These are phyloP conservation scores for Diceros bicornis DNA, from an alignment of 2,797 vertebrate species.

Conservation along the genomic window DNA sequence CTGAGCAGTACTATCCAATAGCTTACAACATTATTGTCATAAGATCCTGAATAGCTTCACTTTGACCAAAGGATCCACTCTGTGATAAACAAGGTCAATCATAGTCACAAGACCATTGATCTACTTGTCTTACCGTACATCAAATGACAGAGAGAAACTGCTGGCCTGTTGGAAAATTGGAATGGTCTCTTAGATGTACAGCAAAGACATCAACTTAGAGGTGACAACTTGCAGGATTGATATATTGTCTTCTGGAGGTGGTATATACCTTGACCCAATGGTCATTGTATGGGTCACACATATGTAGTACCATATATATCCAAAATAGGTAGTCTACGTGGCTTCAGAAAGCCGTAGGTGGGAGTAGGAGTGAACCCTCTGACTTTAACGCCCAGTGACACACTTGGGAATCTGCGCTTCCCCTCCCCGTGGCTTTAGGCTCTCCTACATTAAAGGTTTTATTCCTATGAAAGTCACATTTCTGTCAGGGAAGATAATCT, in stretches of 20 bases:
- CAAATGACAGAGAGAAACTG: neutral
- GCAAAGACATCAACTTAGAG: neutral
- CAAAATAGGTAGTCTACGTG: neutral
- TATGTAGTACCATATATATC: neutral
- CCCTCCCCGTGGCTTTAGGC: too few relatives aligned
- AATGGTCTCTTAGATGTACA: neutral
- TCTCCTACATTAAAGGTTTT: neutral
- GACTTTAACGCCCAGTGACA: neutral
- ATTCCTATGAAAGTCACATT: neutral
- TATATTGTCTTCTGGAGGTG: neutral
- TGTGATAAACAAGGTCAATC: neutral
- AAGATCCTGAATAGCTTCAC: neutral
- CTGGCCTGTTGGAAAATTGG: neutral
- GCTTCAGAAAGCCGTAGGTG: neutral
- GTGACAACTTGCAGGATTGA: neutral
- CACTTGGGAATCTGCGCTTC: neutral
- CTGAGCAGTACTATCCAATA: neutral
- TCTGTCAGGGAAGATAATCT: neutral
- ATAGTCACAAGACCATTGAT: too few relatives aligned
- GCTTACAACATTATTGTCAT: neutral
- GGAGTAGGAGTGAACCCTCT: neutral
- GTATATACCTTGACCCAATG: neutral
- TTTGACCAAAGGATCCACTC: neutral
- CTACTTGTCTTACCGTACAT: neutral
- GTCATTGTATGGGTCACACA: too few relatives aligned